Evolutionary conservation across 2,113 vertebrate genomes (phyloP).

Genomic region (Indicator maculatus): DNA sequence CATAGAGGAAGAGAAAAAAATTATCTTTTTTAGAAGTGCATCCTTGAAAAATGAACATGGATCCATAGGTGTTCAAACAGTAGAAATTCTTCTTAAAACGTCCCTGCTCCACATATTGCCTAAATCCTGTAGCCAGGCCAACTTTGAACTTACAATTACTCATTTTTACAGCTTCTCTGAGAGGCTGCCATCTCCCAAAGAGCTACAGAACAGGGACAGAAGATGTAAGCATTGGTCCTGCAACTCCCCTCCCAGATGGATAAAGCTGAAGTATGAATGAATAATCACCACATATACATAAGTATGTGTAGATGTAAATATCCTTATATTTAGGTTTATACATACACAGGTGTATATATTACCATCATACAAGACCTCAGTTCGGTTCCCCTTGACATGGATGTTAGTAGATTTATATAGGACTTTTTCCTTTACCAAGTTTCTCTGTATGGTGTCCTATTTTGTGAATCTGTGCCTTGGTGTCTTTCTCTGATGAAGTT

Average conservation of each 20-base stretch:
- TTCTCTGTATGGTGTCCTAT: conserved; percentile 77
- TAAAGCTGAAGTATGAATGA: not conserved
- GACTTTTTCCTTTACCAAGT: conserved; percentile 71
- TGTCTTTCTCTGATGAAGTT: conserved; percentile 85
- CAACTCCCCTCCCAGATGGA: not conserved
- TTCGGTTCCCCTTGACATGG: not conserved
- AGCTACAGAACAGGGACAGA: not conserved
- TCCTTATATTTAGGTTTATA: not conserved
- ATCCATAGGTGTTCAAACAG: not conserved
- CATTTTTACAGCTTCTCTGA: not conserved
- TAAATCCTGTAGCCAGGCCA: not conserved
- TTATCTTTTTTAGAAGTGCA: fast-evolving
- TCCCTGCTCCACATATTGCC: not conserved
- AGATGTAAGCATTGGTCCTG: not conserved
- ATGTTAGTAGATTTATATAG: not conserved
- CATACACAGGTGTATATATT: not conserved
- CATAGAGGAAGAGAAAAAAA: not conserved
- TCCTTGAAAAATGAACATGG: not conserved
- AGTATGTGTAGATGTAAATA: not conserved
- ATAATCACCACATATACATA: not conserved
- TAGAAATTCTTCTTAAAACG: not conserved
- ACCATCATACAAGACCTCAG: not conserved
- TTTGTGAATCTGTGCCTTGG: conserved; percentile 76
- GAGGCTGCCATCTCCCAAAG: not conserved
- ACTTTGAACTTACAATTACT: not conserved